Evolutionary conservation across 2,113 vertebrate genomes (phyloP).

Genomic region (Charina bottae): DNA sequence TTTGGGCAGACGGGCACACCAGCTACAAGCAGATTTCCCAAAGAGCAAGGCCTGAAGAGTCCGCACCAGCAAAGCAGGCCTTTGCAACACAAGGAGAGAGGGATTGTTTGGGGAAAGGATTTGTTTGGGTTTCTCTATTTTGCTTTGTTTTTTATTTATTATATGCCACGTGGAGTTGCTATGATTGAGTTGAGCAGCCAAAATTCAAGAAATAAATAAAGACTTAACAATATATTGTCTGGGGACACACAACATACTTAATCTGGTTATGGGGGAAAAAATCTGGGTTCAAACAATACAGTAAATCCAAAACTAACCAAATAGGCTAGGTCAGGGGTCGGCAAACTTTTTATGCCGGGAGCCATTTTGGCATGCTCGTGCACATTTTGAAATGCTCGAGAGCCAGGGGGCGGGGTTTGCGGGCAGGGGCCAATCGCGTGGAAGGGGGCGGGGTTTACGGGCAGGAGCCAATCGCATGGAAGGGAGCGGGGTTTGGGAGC

Average conservation of each 20-base stretch:
- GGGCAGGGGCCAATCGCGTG: no score
- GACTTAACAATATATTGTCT: background rate
- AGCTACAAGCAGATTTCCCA: background rate
- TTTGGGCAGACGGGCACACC: background rate
- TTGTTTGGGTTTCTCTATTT: background rate
- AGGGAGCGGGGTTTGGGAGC: no score
- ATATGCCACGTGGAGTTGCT: background rate
- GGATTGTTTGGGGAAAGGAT: background rate
- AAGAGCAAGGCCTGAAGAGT: background rate
- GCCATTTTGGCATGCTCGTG: no score
- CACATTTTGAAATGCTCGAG: no score
- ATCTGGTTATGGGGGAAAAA: background rate
- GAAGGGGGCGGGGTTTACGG: no score
- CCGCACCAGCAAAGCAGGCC: background rate
- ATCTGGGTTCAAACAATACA: background rate
- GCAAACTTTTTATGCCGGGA: no score
- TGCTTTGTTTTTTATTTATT: background rate
- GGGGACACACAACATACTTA: background rate
- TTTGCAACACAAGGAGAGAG: background rate
- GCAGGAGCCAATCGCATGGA: no score
- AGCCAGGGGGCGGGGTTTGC: no score
- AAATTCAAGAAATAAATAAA: background rate
- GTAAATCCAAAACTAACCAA: background rate
- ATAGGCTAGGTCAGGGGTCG: no score
- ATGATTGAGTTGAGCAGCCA: background rate